Evolutionary conservation across 2,113 vertebrate genomes (phyloP).

Genomic region (Acrocephalus arundinaceus): DNA sequence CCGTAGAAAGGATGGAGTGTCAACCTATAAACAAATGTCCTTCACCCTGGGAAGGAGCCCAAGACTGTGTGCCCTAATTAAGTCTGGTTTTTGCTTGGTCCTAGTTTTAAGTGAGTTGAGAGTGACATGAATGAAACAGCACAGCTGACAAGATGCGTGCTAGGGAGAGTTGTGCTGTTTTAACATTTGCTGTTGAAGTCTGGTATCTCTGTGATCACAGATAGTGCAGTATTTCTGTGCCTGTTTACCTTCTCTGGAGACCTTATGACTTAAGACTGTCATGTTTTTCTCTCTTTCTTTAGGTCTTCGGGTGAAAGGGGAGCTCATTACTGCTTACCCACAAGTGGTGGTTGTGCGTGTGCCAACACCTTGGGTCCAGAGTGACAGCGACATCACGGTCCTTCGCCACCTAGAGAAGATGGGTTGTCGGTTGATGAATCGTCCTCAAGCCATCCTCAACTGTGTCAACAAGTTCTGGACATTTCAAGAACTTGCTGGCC

Average conservation of each 20-base stretch:
- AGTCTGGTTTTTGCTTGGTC: neutral
- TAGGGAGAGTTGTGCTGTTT: neutral
- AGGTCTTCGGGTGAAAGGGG: conserved; percentile 81
- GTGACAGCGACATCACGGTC: conserved; percentile 83
- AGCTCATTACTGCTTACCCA: conserved; percentile 78
- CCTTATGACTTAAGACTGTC: neutral
- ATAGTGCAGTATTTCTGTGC: neutral
- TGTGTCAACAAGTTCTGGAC: conserved; percentile 86
- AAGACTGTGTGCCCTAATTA: neutral
- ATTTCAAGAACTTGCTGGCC: conserved; percentile 81
- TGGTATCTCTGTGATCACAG: neutral
- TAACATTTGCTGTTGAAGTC: neutral
- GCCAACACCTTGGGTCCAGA: conserved; percentile 83
- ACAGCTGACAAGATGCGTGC: neutral
- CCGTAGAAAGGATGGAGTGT: neutral
- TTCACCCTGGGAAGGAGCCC: neutral
- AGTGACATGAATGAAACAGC: neutral
- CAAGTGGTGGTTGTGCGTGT: conserved; percentile 83
- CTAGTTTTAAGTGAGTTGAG: neutral
- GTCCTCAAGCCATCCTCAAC: conserved; percentile 82
- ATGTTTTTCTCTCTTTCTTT: neutral
- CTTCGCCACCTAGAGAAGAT: conserved; percentile 83
- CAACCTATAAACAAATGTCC: neutral
- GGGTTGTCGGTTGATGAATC: conserved; percentile 82
- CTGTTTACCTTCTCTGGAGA: neutral